Evolutionary conservation across 2,113 vertebrate species (phyloP), one percentile per base, ranked within the genome.

Genomic region (Oncorhynchus clarkii): DNA sequence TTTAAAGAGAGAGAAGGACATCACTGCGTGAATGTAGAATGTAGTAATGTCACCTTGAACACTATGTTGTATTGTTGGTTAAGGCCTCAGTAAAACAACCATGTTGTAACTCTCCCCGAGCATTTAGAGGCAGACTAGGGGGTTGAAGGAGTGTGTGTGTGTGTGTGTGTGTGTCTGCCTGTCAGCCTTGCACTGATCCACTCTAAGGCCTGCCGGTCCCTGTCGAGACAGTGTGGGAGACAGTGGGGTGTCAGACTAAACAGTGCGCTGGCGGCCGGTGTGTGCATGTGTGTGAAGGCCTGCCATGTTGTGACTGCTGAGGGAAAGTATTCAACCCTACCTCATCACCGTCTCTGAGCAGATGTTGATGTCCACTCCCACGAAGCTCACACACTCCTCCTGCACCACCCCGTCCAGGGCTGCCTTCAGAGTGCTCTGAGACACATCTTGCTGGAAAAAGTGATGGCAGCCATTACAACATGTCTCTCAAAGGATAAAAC

Each of bases 331-430:
- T 88, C 81, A 91, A 67, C 54, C 91, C 92, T 93, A 99, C 98
- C 97, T 98, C 95, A 99, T 95, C 74, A 99, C 92, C 66, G 92
- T 96, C 94, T 99, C 97, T 14, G 98, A 99, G 91, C 96, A 99
- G 92, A 96, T 97, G 94, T 99, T 99, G 92, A 99, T 96, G 93
- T 99, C 98, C 88, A 99, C 96, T 86, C 97, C 98, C 62, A 99
- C 98, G 83, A 99, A 99, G 92, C 97, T 99, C 91, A 99, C 97
- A 91, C 97, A 99, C 93, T 99, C 98, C 39, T 9, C 39, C 92
- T 99, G 95, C 79, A 99, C 97, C 92, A 99, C 96, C 31, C 95
- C 93, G 66, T 96, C 95, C 90, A 99, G 90, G 11, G 96, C 96
- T 45, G 95, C 95, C 93, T 96, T 99, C 79, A 99, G 94, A 79